A percentile compares a stretch with the other conserved stretches of the same genome.
Conservation (phyloP, 2,113 vertebrate species). For the Equus przewalskii region DNA sequence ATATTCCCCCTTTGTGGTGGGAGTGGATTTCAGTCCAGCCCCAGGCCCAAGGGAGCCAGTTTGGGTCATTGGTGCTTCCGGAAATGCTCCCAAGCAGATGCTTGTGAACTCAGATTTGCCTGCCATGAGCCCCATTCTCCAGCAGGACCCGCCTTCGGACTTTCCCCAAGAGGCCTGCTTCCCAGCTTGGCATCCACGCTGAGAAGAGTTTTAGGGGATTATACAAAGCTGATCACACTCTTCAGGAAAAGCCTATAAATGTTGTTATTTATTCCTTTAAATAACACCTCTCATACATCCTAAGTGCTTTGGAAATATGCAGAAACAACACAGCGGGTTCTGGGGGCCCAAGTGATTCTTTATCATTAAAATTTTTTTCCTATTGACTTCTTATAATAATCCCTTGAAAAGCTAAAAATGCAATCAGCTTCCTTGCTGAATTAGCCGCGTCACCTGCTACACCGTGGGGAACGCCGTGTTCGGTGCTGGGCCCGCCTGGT, state of each 20-base stretch:
- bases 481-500: background rate
- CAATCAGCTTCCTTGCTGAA: background rate
- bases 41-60: background rate
- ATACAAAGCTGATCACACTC: conserved; percentile 44
- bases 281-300: conserved; percentile 51
- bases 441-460: background rate
- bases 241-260: conserved; percentile 63
- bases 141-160: background rate
- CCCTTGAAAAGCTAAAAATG: conserved; percentile 1
- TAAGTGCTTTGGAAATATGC: conserved; percentile 47
- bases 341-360: conserved; percentile 27
- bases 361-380: conserved; percentile 27
- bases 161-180: background rate
- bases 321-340: conserved; percentile 53
- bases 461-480: background rate
- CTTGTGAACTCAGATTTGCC: background rate
- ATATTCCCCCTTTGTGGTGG: background rate
- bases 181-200: background rate
- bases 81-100: background rate
- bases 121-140: accelerated
- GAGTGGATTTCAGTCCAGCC: background rate
- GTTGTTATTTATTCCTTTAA: conserved; percentile 74
- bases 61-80: background rate
- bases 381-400: conserved; percentile 52
- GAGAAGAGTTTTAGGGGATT: conserved; percentile 37